phyloP scores from a whole-genome alignment of 92 coral and sea anemone genomes.

The Porites lobata region DNA sequence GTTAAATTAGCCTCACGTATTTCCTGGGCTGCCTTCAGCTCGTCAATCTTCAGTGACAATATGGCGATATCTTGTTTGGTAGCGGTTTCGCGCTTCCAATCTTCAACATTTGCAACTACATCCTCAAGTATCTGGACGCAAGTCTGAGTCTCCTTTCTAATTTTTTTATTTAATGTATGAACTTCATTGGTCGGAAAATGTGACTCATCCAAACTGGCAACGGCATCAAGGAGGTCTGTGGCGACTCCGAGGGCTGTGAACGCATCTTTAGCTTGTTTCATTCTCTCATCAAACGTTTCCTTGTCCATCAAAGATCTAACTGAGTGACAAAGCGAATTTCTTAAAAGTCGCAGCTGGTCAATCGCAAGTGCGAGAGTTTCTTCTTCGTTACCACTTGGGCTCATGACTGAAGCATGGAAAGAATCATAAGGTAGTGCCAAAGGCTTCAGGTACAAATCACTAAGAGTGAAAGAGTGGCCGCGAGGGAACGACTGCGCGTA shows the following conservation, averaged over 20 bases:
- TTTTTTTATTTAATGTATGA: too few species aligned
- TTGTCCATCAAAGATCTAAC: constrained; percentile 37
- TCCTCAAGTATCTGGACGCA: neutral
- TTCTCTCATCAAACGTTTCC: constrained; percentile 9
- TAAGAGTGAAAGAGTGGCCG: too few species aligned
- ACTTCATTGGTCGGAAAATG: too few species aligned
- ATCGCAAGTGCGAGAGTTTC: constrained; percentile 19
- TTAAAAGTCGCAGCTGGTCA: constrained; percentile 48
- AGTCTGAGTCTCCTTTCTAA: too few species aligned
- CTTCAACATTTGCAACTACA: neutral
- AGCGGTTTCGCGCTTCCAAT: neutral
- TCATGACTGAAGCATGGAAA: too few species aligned
- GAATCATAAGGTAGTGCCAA: too few species aligned
- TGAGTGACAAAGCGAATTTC: constrained; percentile 42
- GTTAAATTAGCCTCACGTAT: neutral
- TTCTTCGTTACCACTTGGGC: too few species aligned
- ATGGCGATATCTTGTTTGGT: neutral
- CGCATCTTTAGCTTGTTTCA: constrained; percentile 24
- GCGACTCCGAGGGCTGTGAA: constrained; percentile 32
- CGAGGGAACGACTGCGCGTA: too few species aligned
- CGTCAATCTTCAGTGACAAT: neutral
- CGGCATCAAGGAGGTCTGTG: neutral
- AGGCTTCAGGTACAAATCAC: too few species aligned
- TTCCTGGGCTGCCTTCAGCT: neutral
- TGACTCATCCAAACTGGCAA: too few species aligned